phyloP scores from a whole-genome alignment of 2,888 invertebrate genomes.

The Leptinotarsa tumamoca region DNA sequence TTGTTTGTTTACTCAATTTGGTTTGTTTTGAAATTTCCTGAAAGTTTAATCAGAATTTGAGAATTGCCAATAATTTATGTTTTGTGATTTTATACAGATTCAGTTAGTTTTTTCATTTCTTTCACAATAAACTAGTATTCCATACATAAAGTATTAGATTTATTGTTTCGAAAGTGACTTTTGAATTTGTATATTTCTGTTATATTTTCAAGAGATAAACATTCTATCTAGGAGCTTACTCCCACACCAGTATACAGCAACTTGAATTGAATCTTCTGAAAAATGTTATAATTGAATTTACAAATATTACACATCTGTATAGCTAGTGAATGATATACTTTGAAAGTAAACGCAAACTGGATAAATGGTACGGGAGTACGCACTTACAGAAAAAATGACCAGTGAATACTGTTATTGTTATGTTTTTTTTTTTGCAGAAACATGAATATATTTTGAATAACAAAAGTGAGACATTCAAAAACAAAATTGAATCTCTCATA shows the following conservation, averaged over 20 bases:
- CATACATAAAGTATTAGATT: too few relatives aligned
- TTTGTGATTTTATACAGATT: not conserved
- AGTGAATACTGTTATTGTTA: too few relatives aligned
- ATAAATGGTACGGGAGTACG: too few relatives aligned
- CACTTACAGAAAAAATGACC: too few relatives aligned
- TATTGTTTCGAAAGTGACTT: not conserved
- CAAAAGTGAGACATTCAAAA: slow-evolving; percentile 58
- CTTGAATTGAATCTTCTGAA: not conserved
- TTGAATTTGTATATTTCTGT: not conserved
- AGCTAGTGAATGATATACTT: not conserved
- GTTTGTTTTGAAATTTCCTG: too few relatives aligned
- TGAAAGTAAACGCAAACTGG: too few relatives aligned
- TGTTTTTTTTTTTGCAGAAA: slow-evolving; percentile 52
- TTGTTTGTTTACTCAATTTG: too few relatives aligned
- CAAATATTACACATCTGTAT: not conserved
- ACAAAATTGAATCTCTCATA: slow-evolving; percentile 60
- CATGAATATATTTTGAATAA: slow-evolving; percentile 61
- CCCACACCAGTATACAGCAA: not conserved
- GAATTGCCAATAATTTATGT: not conserved
- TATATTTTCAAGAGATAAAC: not conserved
- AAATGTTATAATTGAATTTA: not conserved
- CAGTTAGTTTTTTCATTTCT: not conserved
- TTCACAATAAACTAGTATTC: not conserved
- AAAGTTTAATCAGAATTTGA: too few relatives aligned
- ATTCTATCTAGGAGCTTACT: not conserved